Evolutionary conservation across 2,888 invertebrate genomes (phyloP), one percentile per base, ranked within the genome.

Genomic region (Acrocyrtus sp.): DNA sequence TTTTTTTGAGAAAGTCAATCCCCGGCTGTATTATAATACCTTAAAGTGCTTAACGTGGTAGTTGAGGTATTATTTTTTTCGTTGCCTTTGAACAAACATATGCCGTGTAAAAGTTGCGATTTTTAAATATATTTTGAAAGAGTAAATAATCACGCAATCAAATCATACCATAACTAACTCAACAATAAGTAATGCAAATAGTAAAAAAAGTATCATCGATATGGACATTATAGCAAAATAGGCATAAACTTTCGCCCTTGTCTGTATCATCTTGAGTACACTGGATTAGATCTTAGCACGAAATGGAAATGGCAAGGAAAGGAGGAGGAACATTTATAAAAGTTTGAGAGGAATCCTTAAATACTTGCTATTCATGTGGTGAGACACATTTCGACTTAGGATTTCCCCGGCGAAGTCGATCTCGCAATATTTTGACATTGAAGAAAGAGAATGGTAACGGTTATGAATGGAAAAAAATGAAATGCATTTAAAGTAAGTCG

Each of bases 141-240:
- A 66, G 66, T 56, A 66, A 66, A 66, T 66, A 66, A 66, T 66
- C 66, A 66, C 57, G 66, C 66, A 57, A 66, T 66, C 66, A 66
- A 66, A 66, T 66, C 66, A 48, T 66, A 48, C 66, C 66, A 66
- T 66, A 66, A 66, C 66, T 66, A 66, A 66, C 66, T 56, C 47
- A 56, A 48, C 56, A 66, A 63, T 63, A 57, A 66, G 47, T 66
- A 57, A 66, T 66, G 66, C 66, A 66, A 66, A 65, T 65, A 54
- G 56, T 45, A 62, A 50, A 8, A 12, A 34, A 34, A n/a, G 12
- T 34, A 12, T 5, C 6, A 65, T 65, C 65, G 54, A 65, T 43
- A 67, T 43, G 67, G 51, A 50, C 58, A 67, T 67, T 67, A n/a
- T n/a, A 67, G 57, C 58, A 67, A n/a, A n/a, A 67, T 57, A 57